Percentiles rank a stretch among this genome's conserved stretches.
Conservation (phyloP, 2,888 invertebrate species). For the Hypomecis atomaria region DNA sequence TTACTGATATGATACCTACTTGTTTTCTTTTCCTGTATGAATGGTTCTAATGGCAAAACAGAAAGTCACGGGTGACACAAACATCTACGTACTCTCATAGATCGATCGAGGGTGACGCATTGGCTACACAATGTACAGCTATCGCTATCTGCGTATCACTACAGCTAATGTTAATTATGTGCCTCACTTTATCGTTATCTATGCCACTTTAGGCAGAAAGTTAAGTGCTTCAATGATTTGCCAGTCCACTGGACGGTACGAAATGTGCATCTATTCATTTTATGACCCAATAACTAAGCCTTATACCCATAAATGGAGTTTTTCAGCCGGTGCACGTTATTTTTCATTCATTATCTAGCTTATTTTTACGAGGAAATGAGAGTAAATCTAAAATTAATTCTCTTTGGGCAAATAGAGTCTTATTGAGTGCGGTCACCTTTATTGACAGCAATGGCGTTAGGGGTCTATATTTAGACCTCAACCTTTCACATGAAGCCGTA, state of each 20-base stretch:
- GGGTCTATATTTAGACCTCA: slow-evolving; percentile 15
- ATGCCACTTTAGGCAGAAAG: slow-evolving; percentile 47
- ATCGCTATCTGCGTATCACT: slow-evolving; percentile 43
- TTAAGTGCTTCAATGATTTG: slow-evolving; percentile 57
- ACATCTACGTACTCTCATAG: not conserved
- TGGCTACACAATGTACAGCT: slow-evolving; percentile 42
- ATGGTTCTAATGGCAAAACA: not conserved
- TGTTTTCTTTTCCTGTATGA: not conserved
- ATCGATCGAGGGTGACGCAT: slow-evolving; percentile 40
- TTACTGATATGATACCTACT: not conserved
- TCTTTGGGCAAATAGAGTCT: not conserved
- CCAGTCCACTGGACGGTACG: slow-evolving; percentile 29
- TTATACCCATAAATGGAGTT: too few species aligned
- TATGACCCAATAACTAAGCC: slow-evolving; percentile 19
- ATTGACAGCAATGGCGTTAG: slow-evolving; percentile 14
- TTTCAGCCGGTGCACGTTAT: not conserved
- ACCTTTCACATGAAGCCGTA: slow-evolving; percentile 9
- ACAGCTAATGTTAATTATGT: slow-evolving; percentile 57
- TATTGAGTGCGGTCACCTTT: not conserved
- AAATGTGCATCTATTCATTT: slow-evolving; percentile 33
- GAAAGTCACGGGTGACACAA: not conserved
- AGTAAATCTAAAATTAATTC: not conserved
- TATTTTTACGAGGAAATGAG: not conserved
- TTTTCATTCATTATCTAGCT: not conserved
- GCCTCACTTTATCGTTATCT: slow-evolving; percentile 52